Conservation (phyloP, 2,888 invertebrate species). For the Apamea anceps region DNA sequence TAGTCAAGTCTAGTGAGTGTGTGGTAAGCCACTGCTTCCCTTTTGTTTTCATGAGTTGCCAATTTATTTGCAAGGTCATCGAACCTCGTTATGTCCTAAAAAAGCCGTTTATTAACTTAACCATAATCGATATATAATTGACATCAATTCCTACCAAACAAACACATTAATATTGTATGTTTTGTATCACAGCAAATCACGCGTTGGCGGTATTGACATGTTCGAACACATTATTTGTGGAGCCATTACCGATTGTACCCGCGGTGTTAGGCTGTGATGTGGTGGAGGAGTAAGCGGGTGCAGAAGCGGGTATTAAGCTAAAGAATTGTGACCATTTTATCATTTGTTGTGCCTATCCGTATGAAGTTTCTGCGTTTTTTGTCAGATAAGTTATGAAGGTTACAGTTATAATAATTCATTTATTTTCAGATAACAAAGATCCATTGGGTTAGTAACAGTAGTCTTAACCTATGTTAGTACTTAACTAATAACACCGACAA, state of each 20-base stretch:
- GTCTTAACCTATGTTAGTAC: too few species aligned
- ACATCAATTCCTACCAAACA: conserved; percentile 35
- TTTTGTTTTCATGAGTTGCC: not conserved
- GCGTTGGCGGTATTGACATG: conserved; percentile 53
- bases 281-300: conserved; percentile 17
- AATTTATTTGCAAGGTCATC: not conserved
- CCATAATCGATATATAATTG: conserved; percentile 32
- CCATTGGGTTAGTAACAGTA: too few species aligned
- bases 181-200: conserved; percentile 63
- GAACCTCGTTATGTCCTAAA: not conserved
- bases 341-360: not conserved
- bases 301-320: not conserved
- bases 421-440: too few species aligned
- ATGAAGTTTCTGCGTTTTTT: not conserved
- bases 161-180: conserved; percentile 46
- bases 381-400: not conserved
- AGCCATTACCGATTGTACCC: conserved; percentile 62
- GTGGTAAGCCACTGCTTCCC: too few species aligned
- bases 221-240: conserved; percentile 61
- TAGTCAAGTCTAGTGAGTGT: not conserved
- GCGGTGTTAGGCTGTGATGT: conserved; percentile 3
- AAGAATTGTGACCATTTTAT: not conserved
- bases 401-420: not conserved
- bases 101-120: not conserved
- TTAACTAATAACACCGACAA: too few species aligned